phyloP scores from a whole-genome alignment of 2,113 vertebrate species.

The Cynoglossus semilaevis region DNA sequence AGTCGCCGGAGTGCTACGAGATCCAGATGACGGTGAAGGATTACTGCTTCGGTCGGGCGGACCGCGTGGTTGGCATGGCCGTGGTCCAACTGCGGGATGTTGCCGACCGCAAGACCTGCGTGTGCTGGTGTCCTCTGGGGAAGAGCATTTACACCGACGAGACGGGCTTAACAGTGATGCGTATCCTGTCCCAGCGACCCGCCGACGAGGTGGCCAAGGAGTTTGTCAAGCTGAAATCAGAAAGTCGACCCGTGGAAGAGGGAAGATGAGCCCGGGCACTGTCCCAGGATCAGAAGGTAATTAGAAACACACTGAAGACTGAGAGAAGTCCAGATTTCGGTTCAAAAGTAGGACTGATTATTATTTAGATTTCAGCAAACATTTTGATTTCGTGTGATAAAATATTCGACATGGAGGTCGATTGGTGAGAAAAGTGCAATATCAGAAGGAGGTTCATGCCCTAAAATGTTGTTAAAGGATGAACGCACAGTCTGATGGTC shows the following conservation, averaged over 20 bases:
- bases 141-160: constrained; percentile 86
- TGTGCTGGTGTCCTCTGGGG: constrained; percentile 93
- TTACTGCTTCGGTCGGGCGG: constrained; percentile 96
- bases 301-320: not conserved
- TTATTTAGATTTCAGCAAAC: not conserved
- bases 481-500: too few relatives aligned
- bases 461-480: too few relatives aligned
- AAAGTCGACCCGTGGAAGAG: constrained; percentile 88
- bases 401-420: too few relatives aligned
- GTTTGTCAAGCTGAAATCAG: constrained; percentile 92
- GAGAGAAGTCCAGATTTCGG: not conserved
- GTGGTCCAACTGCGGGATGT: constrained; percentile 91
- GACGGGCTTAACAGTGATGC: constrained; percentile 88
- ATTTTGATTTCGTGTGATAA: too few relatives aligned
- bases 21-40: constrained; percentile 94
- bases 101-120: constrained; percentile 87
- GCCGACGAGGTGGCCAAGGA: constrained; percentile 95
- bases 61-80: constrained; percentile 88
- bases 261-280: constrained; percentile 75
- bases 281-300: not conserved
- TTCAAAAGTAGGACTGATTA: not conserved
- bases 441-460: too few relatives aligned
- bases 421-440: too few relatives aligned
- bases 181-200: constrained; percentile 92
- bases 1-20: constrained; percentile 88